phyloP scores from a whole-genome alignment of 2,113 vertebrate genomes.

The Hypanus sabinus region DNA sequence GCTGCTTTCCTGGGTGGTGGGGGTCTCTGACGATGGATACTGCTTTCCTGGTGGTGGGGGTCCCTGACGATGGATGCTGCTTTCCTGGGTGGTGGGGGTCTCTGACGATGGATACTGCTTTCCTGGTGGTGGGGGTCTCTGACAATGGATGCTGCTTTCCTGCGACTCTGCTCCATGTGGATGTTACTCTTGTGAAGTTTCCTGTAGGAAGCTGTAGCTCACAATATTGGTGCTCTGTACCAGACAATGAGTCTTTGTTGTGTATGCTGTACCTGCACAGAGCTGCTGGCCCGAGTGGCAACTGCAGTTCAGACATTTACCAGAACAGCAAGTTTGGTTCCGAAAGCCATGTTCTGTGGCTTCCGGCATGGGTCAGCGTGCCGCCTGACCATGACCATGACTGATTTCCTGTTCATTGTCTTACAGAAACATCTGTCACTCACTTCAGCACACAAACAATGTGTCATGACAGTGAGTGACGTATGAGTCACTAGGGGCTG shows the following conservation, averaged over 20 bases:
- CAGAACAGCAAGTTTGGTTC: not conserved
- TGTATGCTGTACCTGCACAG: not conserved
- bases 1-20: too few species aligned
- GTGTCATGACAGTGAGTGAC: not conserved
- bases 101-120: too few species aligned
- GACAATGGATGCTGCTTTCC: too few species aligned
- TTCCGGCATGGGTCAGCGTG: not conserved
- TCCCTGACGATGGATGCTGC: too few species aligned
- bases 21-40: too few species aligned
- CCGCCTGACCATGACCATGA: not conserved
- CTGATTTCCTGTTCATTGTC: conserved; percentile 17
- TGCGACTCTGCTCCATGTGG: too few species aligned
- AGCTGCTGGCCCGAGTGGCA: not conserved
- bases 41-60: too few species aligned
- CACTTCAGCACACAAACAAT: not conserved
- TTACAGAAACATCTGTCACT: not conserved
- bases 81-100: too few species aligned
- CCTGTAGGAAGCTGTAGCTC: not conserved
- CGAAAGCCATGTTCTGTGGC: not conserved
- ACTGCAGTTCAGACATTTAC: not conserved
- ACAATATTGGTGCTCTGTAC: not conserved
- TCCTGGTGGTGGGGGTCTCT: too few species aligned
- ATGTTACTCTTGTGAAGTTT: not conserved
- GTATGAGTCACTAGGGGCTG: not conserved
- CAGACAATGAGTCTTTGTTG: not conserved